A percentile compares a stretch with the other conserved stretches of the same genome.
Evolutionary conservation across 2,797 vertebrate genomes (phyloP).

Genomic region (Tinamus major): DNA sequence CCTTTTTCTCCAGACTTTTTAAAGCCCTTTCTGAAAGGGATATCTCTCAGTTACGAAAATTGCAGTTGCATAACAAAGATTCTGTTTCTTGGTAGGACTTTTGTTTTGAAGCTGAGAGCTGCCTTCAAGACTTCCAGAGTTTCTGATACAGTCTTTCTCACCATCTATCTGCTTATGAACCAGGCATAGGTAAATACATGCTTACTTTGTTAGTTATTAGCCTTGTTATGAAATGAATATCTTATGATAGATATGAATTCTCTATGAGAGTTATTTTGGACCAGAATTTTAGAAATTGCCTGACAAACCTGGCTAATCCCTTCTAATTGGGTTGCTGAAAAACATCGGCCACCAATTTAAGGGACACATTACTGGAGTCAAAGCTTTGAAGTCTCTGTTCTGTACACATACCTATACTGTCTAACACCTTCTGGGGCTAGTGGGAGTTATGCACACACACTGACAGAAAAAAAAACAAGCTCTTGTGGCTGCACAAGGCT

Average conservation of each 20-base stretch:
- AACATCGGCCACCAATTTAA: conserved; percentile 38
- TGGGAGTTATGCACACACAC: conserved; percentile 32
- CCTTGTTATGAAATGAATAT: neutral
- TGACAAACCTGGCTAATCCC: neutral
- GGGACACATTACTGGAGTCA: neutral
- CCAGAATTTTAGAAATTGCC: neutral
- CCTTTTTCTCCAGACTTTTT: neutral
- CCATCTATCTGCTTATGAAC: neutral
- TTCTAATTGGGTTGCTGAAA: neutral
- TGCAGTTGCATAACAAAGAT: neutral
- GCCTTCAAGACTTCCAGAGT: neutral
- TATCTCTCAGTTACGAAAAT: neutral
- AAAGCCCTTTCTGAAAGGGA: neutral
- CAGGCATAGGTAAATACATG: neutral
- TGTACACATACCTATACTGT: neutral
- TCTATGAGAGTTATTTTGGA: neutral
- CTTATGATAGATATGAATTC: neutral
- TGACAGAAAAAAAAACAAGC: conserved; percentile 49
- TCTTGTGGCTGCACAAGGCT: conserved; percentile 55
- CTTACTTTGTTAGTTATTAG: neutral
- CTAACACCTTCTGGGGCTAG: conserved; percentile 58
- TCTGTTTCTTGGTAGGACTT: neutral
- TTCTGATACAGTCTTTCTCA: neutral
- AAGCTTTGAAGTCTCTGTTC: conserved; percentile 18
- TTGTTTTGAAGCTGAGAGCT: neutral